These are phyloP conservation scores for Caenorhabditis sp. DNA, from an alignment of 2,888 invertebrate species.

Conservation along the genomic window DNA sequence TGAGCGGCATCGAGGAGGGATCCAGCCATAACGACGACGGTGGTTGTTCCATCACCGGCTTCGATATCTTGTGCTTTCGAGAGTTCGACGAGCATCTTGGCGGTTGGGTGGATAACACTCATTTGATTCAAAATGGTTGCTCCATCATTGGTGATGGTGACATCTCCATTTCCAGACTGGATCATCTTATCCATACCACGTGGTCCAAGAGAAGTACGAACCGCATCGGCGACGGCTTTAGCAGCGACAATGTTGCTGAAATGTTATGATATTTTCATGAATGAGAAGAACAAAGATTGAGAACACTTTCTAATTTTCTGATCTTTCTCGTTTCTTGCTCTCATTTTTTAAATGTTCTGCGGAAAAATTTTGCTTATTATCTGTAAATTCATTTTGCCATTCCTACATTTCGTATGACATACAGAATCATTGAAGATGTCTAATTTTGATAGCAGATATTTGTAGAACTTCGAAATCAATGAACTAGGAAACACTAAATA, in stretches of 20 bases:
- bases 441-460: too few species aligned
- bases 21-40: conserved; percentile 93
- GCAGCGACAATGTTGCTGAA: conserved; percentile 95
- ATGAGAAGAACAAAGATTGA: too few species aligned
- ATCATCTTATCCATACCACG: conserved; percentile 99
- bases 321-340: too few species aligned
- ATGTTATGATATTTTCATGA: neutral
- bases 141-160: conserved; percentile 99
- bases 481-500: too few species aligned
- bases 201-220: conserved; percentile 96
- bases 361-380: too few species aligned
- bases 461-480: too few species aligned
- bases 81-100: conserved; percentile 98
- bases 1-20: conserved; percentile 92
- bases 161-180: conserved; percentile 94
- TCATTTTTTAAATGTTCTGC: too few species aligned
- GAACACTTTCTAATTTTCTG: too few species aligned
- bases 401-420: too few species aligned
- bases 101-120: conserved; percentile 96
- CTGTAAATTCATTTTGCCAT: too few species aligned
- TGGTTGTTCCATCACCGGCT: conserved; percentile 98
- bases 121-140: conserved; percentile 99
- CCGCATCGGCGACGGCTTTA: conserved; percentile 96
- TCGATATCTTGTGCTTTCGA: conserved; percentile 96
- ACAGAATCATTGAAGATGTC: too few species aligned